Percentiles rank a stretch among this genome's conserved stretches.
phyloP scores from a whole-genome alignment of 2,113 vertebrate genomes.

The Corvus hawaiiensis region DNA sequence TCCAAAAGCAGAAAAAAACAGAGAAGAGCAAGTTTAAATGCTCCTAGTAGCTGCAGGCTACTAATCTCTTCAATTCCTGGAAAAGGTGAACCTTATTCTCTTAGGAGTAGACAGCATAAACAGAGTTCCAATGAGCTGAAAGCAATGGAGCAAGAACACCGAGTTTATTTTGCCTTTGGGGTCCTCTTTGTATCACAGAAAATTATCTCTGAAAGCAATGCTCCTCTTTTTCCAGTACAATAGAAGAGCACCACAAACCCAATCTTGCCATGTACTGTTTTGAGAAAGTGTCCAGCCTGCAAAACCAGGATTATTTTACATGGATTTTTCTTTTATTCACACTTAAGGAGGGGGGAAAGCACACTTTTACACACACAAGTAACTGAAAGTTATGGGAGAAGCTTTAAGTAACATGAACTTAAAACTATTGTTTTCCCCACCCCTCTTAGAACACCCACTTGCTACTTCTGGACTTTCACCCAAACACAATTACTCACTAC shows the following conservation, averaged over 20 bases:
- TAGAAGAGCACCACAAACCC: not conserved
- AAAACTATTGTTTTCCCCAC: conserved; percentile 51
- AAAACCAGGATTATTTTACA: conserved; percentile 9
- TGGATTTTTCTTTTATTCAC: not conserved
- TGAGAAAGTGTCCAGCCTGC: conserved; percentile 28
- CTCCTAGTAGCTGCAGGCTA: conserved; percentile 56
- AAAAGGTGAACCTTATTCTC: conserved; percentile 54
- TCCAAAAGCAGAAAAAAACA: conserved; percentile 24
- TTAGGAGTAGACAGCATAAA: conserved; percentile 44
- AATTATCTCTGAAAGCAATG: conserved; percentile 16
- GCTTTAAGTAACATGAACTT: conserved; percentile 44
- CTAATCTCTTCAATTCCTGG: conserved; percentile 54
- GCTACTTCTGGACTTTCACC: conserved; percentile 11
- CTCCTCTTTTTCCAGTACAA: not conserved
- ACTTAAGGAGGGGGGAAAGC: not conserved
- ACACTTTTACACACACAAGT: conserved; percentile 27
- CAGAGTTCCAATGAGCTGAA: conserved; percentile 17
- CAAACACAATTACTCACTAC: conserved; percentile 38
- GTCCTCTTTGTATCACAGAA: conserved; percentile 23
- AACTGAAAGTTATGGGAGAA: conserved; percentile 35
- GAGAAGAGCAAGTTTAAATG: conserved; percentile 46
- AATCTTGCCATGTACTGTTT: not conserved
- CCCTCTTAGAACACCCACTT: conserved; percentile 27
- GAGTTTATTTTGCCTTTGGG: conserved; percentile 45
- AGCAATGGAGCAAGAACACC: conserved; percentile 17